Conservation (phyloP, 2,113 vertebrate species). For the Recurvirostra avosetta region DNA sequence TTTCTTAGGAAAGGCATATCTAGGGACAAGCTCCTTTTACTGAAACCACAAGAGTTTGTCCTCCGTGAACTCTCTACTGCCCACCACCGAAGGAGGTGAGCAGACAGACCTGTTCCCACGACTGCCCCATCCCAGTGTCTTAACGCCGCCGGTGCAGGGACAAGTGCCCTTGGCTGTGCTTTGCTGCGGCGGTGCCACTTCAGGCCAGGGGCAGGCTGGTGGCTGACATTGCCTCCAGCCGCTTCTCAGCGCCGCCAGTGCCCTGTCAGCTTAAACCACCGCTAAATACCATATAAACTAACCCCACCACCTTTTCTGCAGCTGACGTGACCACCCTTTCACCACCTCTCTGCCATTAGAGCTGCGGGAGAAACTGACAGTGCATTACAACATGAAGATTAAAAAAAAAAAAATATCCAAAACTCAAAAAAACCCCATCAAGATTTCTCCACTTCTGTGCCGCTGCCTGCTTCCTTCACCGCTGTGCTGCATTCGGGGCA, state of each 20-base stretch:
- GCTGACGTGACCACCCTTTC: not conserved
- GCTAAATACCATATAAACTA: not conserved
- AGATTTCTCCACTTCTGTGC: not conserved
- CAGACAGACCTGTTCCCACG: not conserved
- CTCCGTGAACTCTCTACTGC: not conserved
- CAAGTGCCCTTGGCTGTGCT: fast-evolving
- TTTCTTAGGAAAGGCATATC: not conserved
- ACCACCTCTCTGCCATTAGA: not conserved
- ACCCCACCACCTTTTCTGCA: not conserved
- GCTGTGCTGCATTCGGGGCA: not conserved
- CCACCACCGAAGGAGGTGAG: not conserved
- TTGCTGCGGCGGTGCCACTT: not conserved
- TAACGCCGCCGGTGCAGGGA: not conserved
- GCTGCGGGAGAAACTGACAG: not conserved
- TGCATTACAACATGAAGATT: not conserved
- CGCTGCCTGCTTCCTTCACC: not conserved
- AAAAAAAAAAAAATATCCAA: too few species aligned
- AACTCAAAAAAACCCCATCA: not conserved
- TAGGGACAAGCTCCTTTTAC: not conserved
- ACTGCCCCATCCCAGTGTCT: not conserved
- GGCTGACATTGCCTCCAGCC: not conserved
- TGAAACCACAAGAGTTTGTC: not conserved
- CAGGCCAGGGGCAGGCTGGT: not conserved
- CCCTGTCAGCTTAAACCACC: not conserved
- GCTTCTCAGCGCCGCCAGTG: not conserved